Conservation (phyloP, 23 tunicate genomes). For the Halocynthia aurantium region DNA sequence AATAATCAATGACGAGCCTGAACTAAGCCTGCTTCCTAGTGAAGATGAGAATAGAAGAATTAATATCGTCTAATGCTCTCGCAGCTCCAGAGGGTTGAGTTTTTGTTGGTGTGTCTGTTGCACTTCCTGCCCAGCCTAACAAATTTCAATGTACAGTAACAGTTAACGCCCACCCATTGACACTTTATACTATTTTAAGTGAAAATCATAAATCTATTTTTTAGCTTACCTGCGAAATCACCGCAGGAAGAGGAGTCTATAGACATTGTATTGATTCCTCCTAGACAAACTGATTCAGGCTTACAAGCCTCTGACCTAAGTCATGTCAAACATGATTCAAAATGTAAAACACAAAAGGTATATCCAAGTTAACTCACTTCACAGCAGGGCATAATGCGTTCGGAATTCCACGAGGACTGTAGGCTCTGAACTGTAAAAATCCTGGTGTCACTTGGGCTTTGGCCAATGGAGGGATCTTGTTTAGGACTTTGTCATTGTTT, state of each 20-base stretch:
- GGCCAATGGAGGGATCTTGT: slow-evolving; percentile 35
- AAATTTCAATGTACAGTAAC: background rate
- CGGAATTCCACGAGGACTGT: slow-evolving; percentile 61
- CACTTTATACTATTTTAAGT: background rate
- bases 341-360: background rate
- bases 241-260: slow-evolving; percentile 25
- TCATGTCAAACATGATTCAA: slow-evolving; percentile 2
- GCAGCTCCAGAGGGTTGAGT: slow-evolving; percentile 58
- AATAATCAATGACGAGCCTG: background rate
- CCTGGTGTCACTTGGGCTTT: slow-evolving; percentile 43
- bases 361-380: slow-evolving; percentile 27
- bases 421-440: slow-evolving; percentile 62
- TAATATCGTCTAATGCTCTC: slow-evolving; percentile 56
- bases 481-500: slow-evolving; percentile 20
- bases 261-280: slow-evolving; percentile 56
- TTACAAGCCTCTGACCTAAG: slow-evolving; percentile 60
- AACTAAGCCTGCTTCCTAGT: slow-evolving; percentile 29
- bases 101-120: slow-evolving; percentile 49
- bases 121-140: slow-evolving; percentile 59
- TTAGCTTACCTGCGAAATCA: slow-evolving; percentile 45
- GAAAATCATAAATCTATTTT: background rate
- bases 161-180: background rate
- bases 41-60: slow-evolving; percentile 53
- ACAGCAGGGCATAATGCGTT: slow-evolving; percentile 79
- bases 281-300: slow-evolving; percentile 67